Evolutionary conservation across 2,113 vertebrate species (phyloP).

Genomic region (Neolamprologus caudopunctatus): DNA sequence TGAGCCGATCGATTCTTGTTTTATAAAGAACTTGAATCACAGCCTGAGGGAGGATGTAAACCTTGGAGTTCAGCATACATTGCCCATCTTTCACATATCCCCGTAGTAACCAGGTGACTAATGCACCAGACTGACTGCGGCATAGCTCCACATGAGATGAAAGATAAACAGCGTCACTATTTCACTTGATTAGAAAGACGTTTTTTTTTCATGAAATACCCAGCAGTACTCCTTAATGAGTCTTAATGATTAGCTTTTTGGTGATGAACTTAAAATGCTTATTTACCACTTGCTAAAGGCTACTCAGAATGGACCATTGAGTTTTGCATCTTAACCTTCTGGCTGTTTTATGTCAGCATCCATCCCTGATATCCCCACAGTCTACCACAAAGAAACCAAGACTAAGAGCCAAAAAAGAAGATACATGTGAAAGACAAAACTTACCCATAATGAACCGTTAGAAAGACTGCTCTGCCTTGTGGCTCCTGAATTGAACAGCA

Average conservation of each 20-base stretch:
- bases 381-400: neutral
- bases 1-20: neutral
- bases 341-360: neutral
- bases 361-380: neutral
- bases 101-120: neutral
- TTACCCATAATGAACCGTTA: neutral
- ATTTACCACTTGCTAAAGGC: neutral
- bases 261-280: neutral
- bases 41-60: neutral
- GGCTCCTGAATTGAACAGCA: neutral
- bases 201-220: neutral
- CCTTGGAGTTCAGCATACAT: neutral
- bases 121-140: neutral
- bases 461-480: neutral
- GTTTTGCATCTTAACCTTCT: neutral
- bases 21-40: neutral
- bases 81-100: neutral
- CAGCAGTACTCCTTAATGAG: neutral
- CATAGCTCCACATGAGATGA: neutral
- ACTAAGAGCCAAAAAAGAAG: neutral
- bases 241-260: neutral
- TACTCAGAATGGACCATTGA: neutral
- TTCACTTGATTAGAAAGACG: neutral
- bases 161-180: neutral
- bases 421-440: neutral